Conservation (phyloP, 2,888 invertebrate species). For the Heliothis peltigera region DNA sequence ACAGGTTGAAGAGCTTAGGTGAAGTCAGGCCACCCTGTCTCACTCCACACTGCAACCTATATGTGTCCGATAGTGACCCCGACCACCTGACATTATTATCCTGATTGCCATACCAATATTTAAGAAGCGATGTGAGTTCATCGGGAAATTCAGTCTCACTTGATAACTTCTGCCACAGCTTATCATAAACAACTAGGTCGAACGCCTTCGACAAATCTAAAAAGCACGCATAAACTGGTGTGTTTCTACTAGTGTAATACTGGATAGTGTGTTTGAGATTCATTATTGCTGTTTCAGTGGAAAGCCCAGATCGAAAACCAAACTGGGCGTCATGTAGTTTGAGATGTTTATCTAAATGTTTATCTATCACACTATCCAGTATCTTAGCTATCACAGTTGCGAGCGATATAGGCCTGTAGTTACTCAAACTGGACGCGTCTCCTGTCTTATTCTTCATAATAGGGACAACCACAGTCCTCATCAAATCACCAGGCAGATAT, state of each 20-base stretch:
- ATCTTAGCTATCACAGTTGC: too few species aligned
- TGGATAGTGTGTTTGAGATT: slow-evolving; percentile 1
- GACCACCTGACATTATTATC: background rate
- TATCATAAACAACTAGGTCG: background rate
- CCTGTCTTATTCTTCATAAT: too few species aligned
- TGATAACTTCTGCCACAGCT: background rate
- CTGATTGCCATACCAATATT: background rate
- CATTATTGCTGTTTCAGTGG: background rate
- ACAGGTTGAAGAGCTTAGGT: too few species aligned
- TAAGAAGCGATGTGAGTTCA: background rate
- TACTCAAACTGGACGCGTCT: too few species aligned
- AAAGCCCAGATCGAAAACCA: background rate
- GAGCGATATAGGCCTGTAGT: too few species aligned
- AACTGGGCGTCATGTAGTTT: background rate
- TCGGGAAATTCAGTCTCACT: background rate
- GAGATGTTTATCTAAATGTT: too few species aligned
- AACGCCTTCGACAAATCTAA: too few species aligned
- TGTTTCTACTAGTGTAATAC: background rate
- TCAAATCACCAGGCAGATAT: too few species aligned
- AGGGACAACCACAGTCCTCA: too few species aligned
- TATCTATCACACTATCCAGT: too few species aligned
- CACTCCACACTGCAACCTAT: slow-evolving; percentile 4
- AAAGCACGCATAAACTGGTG: background rate
- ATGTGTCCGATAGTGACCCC: background rate
- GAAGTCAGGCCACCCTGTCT: slow-evolving; percentile 1